Base-by-base conservation (phyloP, 2,888 invertebrate genomes). In the Tupiocoris notatus region DNA sequence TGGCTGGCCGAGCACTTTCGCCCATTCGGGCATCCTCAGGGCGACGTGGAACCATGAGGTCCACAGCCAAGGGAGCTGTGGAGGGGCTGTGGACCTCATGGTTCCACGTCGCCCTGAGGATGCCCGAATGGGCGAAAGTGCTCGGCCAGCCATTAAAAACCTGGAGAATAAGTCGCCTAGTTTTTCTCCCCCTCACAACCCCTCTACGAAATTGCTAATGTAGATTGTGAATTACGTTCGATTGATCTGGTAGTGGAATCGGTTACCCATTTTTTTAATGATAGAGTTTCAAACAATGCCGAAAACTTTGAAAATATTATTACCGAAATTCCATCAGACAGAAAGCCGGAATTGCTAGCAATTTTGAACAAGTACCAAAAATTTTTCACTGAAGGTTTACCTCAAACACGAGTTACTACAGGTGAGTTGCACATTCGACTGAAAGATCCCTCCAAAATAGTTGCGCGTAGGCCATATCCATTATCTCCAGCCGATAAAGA, bases 361-460 rank as follows among this genome's bases (percentile, higher is more conserved):
- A 2, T 64, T 22, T 18, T 23, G 64, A 23, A 64, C 64, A 67
- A 67, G 9, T 65, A 65, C 39, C 25, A 23, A 1, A 12, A 1
- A 12, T 65, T 25, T 25, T 25, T 65, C 25, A 65, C 25, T 25
- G 25, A 65, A 2, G 65, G 65, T 25, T 25, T 65, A 7, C 65
- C 65, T 1, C 25, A n/a, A 1, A 25, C 65, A 6, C 16, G 63
- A 20, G 63, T 62, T 3, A 62, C 9, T 3, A 62, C 63, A 18
- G 63, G 63, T 12, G 65, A 65, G 39, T 16, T 65, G 25, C 1
- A 25, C 1, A 65, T 65, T 65, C 1, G 67, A 56, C 20, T 67
- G 21, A 67, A 18, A 16, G 56, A 54, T 67, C 67, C 25, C 9
- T 1, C 6, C 1, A 65, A 23, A 65, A 25, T 65, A 1, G n/a